Base-by-base conservation (phyloP, 2,113 vertebrate genomes). In the Peucedramus taeniatus region DNA sequence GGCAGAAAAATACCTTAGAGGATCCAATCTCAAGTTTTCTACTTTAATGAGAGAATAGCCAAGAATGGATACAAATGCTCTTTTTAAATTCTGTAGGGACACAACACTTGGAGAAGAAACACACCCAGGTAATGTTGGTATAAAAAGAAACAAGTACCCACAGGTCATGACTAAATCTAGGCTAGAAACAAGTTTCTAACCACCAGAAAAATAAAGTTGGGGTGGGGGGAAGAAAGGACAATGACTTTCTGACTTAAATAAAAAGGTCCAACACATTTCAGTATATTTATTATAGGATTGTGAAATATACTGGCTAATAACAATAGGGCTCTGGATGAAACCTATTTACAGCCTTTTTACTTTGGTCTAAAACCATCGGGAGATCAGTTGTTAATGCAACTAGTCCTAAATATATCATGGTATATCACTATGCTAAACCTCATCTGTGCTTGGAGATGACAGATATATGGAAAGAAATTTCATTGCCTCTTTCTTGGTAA, bases 191-290 rank as follows among this genome's bases (percentile, higher is more conserved):
- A 21, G 6, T 77, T 70, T 84, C 42, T 87, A 27, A n/a, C 3
- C 16, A 50, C 23, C 13, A 37, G 15, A 77, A 93, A 40, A 78
- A 53, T 13, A 65, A 90, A 59, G 1, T 1, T 40, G 17, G 3
- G 1, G 1, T 9, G 1, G 3, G 3, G 8, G 9, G 6, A 78
- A 42, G 44, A n/a, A 44, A 44, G 31, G 6, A 33, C 21, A 50
- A 18, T 3, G 37, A 21, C 12, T 1, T 83, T 75, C 35, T 49
- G 9, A 57, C 20, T 53, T 2, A 7, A 64, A 72, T 60, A 53
- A 68, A 69, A 20, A 72, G 5, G 7, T 6, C 2, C 30, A 45
- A 50, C 15, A 31, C 0, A 19, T 17, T 90, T 87, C 47, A 42
- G 4, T 54, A 51, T 18, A 7, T 65, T 82, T 69, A 49, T 61